These are phyloP conservation scores for Stomatorhinus walkeri DNA, from an alignment of 2,797 vertebrate species.

Conservation along the genomic window DNA sequence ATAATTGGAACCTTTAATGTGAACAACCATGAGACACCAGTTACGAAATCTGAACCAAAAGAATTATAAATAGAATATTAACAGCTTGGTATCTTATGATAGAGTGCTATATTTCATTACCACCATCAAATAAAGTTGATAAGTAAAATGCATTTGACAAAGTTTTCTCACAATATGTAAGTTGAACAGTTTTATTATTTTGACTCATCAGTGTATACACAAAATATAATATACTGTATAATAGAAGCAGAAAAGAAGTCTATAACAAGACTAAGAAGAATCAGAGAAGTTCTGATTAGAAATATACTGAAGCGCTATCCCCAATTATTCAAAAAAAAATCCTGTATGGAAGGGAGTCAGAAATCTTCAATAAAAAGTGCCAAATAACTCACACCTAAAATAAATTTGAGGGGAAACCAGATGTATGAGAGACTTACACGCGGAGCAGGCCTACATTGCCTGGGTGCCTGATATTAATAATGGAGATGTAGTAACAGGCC, in stretches of 20 bases:
- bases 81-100: background rate
- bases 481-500: constrained; percentile 57
- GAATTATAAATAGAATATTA: background rate
- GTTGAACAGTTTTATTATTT: background rate
- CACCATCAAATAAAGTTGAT: background rate
- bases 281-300: background rate
- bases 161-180: background rate
- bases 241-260: background rate
- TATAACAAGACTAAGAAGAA: background rate
- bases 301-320: background rate
- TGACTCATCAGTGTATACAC: background rate
- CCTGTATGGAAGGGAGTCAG: background rate
- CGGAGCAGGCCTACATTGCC: background rate
- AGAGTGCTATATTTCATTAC: background rate
- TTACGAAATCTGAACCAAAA: background rate
- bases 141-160: background rate
- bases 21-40: background rate
- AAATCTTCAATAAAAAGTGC: background rate
- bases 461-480: constrained; percentile 55
- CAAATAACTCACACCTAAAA: background rate
- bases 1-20: background rate
- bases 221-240: background rate
- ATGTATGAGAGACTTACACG: constrained; percentile 10
- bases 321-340: background rate
- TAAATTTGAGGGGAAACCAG: constrained; percentile 2